Evolutionary conservation across 2,797 vertebrate species (phyloP).

Genomic region (Triplophysa yarkandensis): DNA sequence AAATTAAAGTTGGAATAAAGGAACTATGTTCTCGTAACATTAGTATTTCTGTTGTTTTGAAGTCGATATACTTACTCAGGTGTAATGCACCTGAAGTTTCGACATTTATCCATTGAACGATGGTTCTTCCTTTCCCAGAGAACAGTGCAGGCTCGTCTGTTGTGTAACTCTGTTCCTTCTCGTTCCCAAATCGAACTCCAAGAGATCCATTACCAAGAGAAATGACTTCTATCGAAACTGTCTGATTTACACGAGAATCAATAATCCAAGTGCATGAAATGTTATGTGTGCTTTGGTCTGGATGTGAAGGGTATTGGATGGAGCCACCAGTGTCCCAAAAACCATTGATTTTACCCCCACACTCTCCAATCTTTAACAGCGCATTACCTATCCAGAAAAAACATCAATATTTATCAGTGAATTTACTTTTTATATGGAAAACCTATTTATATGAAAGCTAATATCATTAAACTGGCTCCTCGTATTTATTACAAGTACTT

Average conservation of each 20-base stretch:
- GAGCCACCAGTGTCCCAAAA: constrained; percentile 39
- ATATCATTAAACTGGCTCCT: too few species aligned
- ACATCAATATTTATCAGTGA: not conserved
- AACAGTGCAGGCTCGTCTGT: constrained; percentile 40
- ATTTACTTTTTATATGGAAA: not conserved
- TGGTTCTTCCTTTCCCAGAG: constrained; percentile 59
- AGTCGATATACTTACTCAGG: constrained; percentile 59
- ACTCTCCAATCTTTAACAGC: constrained; percentile 28
- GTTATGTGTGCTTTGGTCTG: not conserved
- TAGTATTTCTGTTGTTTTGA: not conserved
- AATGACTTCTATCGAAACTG: constrained; percentile 51
- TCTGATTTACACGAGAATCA: constrained; percentile 48
- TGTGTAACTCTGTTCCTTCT: constrained; percentile 31
- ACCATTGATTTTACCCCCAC: constrained; percentile 40
- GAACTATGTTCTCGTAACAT: not conserved
- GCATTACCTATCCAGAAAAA: constrained; percentile 42
- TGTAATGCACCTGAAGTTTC: constrained; percentile 47
- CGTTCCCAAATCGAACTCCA: constrained; percentile 54
- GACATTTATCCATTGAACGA: constrained; percentile 62
- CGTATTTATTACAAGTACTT: too few species aligned
- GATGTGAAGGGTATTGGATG: constrained; percentile 46
- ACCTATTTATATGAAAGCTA: too few species aligned
- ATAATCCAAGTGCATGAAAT: constrained; percentile 65
- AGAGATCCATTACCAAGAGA: constrained; percentile 54
- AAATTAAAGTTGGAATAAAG: too few species aligned